Evolutionary conservation across 1,140 invertebrate species (phyloP).

Genomic region (Heliconius hermathena): DNA sequence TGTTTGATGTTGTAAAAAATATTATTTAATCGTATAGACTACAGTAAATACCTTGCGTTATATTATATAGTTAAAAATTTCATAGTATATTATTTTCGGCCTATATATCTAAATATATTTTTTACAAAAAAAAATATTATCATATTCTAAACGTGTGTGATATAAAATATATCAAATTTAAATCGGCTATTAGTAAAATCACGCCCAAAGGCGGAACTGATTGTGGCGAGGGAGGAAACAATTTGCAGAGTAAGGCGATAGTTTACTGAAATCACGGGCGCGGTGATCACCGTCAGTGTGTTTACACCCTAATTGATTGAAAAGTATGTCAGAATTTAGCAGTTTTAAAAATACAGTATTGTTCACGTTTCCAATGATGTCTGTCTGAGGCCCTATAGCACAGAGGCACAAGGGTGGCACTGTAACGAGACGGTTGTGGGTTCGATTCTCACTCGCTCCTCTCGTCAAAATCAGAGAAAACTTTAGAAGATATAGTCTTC

Average conservation of each 20-base stretch:
- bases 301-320: slow-evolving; percentile 37
- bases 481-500: no score
- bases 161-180: slow-evolving; percentile 7
- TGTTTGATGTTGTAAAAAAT: neutral
- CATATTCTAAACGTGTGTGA: neutral
- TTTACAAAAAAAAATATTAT: neutral
- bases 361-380: neutral
- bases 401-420: no score
- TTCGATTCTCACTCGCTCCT: no score
- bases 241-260: slow-evolving; percentile 67
- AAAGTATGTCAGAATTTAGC: slow-evolving; percentile 22
- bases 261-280: slow-evolving; percentile 61
- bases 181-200: slow-evolving; percentile 32
- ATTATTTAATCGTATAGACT: no score
- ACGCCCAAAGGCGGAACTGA: slow-evolving; percentile 54
- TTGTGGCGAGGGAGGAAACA: slow-evolving; percentile 56
- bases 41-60: no score
- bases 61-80: no score
- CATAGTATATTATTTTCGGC: no score
- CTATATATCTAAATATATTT: neutral
- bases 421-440: no score
- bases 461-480: no score
- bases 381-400: no score
- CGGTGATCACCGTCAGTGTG: slow-evolving; percentile 40
- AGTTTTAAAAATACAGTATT: neutral